Percentiles rank a stretch among this genome's conserved stretches.
Conservation (phyloP, 2,113 vertebrate species). For the Dasyprocta punctata region DNA sequence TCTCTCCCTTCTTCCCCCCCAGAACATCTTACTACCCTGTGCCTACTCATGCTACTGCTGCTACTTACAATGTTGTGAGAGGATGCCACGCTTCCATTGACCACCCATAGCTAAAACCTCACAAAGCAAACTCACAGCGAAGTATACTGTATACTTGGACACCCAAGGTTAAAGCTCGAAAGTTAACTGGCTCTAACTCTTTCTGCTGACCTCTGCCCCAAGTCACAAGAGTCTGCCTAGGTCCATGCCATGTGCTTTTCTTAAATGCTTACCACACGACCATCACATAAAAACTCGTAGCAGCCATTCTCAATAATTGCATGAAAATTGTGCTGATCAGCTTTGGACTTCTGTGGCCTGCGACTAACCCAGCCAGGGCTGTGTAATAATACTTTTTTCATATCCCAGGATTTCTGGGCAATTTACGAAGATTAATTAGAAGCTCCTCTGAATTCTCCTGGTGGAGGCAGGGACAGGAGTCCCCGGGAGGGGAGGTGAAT, state of each 20-base stretch:
- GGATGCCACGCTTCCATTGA: not conserved
- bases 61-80: not conserved
- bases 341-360: constrained; percentile 76
- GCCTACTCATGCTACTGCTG: not conserved
- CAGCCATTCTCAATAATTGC: constrained; percentile 82
- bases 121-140: not conserved
- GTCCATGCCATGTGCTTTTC: not conserved
- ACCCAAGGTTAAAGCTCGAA: not conserved
- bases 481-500: not conserved
- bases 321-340: constrained; percentile 42
- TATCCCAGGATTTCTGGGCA: constrained; percentile 45
- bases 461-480: not conserved
- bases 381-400: constrained; percentile 74
- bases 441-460: not conserved
- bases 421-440: constrained; percentile 72
- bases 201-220: not conserved
- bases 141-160: not conserved
- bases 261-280: not conserved
- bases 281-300: constrained; percentile 76
- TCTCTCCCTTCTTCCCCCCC: not conserved
- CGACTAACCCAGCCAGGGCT: constrained; percentile 82
- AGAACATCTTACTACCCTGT: not conserved
- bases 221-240: not conserved
- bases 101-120: not conserved
- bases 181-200: not conserved